These are phyloP conservation scores for Vanessa cardui DNA, from an alignment of 2,888 invertebrate genomes.

Conservation along the genomic window DNA sequence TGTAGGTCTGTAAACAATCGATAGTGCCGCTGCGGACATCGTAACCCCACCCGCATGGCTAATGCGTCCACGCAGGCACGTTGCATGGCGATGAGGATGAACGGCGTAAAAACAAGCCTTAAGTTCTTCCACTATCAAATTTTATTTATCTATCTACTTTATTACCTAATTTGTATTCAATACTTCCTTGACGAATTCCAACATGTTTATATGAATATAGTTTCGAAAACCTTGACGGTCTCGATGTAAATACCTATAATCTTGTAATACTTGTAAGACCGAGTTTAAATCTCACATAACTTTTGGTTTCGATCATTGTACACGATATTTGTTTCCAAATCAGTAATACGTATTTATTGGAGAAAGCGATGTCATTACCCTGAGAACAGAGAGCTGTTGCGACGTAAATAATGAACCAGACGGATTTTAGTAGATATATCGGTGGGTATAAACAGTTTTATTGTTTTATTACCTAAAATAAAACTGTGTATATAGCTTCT, in stretches of 20 bases:
- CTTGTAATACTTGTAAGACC: conserved; percentile 11
- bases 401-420: conserved; percentile 29
- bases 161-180: conserved; percentile 71
- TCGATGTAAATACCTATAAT: conserved; percentile 18
- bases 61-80: conserved; percentile 66
- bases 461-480: conserved; percentile 28
- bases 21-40: conserved; percentile 62
- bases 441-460: conserved; percentile 30
- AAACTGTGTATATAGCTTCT: neutral
- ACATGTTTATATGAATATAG: conserved; percentile 24
- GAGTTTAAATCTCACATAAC: conserved; percentile 27
- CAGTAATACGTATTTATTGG: conserved; percentile 43
- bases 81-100: conserved; percentile 72
- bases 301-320: conserved; percentile 32
- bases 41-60: conserved; percentile 68
- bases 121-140: conserved; percentile 62
- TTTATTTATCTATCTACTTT: conserved; percentile 62
- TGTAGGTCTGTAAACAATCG: conserved; percentile 72
- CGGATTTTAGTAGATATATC: conserved; percentile 30
- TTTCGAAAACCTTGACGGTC: conserved; percentile 12
- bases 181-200: conserved; percentile 56
- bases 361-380: conserved; percentile 40
- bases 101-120: conserved; percentile 55
- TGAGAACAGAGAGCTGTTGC: conserved; percentile 32
- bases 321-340: conserved; percentile 33